Base-by-base conservation (phyloP, 2,888 invertebrate genomes). In the Salpingus planirostris region DNA sequence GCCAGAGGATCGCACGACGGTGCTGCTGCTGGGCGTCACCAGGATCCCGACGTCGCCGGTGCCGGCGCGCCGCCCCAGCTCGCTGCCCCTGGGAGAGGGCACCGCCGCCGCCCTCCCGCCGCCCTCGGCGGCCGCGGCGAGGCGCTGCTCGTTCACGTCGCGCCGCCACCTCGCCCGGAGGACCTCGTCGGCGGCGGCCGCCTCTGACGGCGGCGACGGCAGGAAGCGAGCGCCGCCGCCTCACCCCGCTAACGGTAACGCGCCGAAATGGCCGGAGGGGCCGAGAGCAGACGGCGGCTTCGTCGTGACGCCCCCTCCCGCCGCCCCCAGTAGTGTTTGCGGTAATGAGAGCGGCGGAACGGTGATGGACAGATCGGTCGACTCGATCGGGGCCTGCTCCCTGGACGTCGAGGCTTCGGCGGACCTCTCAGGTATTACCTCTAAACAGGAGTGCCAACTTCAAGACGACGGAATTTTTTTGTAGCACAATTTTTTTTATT, bases 301-400 rank as follows among this genome's bases (percentile, higher is more conserved):
- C n/a, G n/a, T n/a, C n/a, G n/a, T n/a, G n/a, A 12, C 24, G 11
- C 18, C 11, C 24, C 11, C 30, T n/a, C 21, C 31, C 28, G 31
- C 13, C 13, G 4, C 14, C 24, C 8, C 4, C 11, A 6, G 21
- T 14, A 27, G 24, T 31, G 24, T 8, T 10, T 10, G 23, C 5
- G 8, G 18, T 7, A 10, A 27, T 30, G 33, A 37, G 29, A 29
- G 23, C 25, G 13, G 2, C 30, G 30, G 4, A 69, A 29, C 73
- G 65, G 68, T 68, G 40, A 81, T 81, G 81, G 81, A 81, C 67
- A 75, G 77, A 49, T 82, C 82, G 13, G 74, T 81, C 66, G 88
- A 88, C 65, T 87, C 87, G 33, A 87, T 87, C 55, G 87, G 87
- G 53, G 82, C 82, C 68, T 88, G 87, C 67, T 87, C 87, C 48